phyloP scores from a whole-genome alignment of 2,113 vertebrate genomes.

The Pleuronectes platessa region DNA sequence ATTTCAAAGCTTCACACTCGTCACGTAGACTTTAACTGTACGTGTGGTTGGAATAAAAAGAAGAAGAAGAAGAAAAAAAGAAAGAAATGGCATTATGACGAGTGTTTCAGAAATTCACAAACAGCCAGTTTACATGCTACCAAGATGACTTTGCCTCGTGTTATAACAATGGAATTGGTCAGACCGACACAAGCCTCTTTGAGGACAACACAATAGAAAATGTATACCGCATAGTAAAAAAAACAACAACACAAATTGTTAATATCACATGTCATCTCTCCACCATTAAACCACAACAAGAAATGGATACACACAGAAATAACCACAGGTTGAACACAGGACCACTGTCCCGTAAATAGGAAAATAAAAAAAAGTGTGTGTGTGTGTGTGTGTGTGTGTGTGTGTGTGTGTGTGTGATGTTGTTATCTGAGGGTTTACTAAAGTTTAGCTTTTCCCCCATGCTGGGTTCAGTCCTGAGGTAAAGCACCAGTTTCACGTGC shows the following conservation, averaged over 20 bases:
- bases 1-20: constrained; percentile 28
- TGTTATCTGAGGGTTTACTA: constrained; percentile 57
- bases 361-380: constrained; percentile 31
- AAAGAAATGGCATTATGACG: constrained; percentile 20
- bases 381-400: constrained; percentile 31
- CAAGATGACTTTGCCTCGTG: constrained; percentile 47
- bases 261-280: constrained; percentile 71
- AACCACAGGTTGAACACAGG: constrained; percentile 82
- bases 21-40: constrained; percentile 17
- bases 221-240: constrained; percentile 64
- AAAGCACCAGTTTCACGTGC: constrained; percentile 81
- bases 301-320: constrained; percentile 76
- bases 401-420: constrained; percentile 36
- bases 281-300: constrained; percentile 62
- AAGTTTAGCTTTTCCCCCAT: constrained; percentile 76
- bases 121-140: constrained; percentile 41
- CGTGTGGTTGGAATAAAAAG: constrained; percentile 21
- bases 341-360: constrained; percentile 52
- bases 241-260: constrained; percentile 64
- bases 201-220: constrained; percentile 66
- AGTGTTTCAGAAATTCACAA: constrained; percentile 50
- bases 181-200: constrained; percentile 60
- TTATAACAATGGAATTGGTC: constrained; percentile 52
- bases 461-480: constrained; percentile 84
- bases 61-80: constrained; percentile 2